Conservation (phyloP, 2,797 vertebrate genomes). For the Notamacropus eugenii region DNA sequence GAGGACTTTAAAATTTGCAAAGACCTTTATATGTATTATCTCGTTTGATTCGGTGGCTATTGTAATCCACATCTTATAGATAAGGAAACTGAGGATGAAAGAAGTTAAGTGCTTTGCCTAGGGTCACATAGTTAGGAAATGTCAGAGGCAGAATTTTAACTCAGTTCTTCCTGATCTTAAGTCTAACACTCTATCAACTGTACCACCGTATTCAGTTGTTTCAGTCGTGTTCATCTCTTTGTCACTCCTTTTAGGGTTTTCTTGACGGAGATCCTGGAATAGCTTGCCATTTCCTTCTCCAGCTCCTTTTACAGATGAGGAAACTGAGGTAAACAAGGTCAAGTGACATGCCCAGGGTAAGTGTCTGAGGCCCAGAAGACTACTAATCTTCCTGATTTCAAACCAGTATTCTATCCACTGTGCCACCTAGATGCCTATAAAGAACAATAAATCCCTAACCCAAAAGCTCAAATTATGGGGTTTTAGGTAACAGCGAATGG, state of each 20-base stretch:
- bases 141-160: not conserved
- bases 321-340: not conserved
- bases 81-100: not conserved
- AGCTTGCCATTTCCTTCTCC: not conserved
- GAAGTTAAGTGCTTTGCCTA: not conserved
- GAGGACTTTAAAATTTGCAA: not conserved
- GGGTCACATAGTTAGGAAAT: not conserved
- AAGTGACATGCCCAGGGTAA: not conserved
- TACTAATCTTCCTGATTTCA: not conserved
- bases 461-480: not conserved
- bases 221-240: not conserved
- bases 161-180: not conserved
- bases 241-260: not conserved
- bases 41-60: not conserved
- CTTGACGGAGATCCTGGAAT: not conserved
- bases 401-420: not conserved
- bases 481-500: not conserved
- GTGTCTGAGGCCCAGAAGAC: not conserved
- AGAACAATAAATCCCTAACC: not conserved
- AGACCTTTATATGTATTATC: not conserved
- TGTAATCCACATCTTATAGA: not conserved
- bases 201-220: not conserved
- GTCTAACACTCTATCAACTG: not conserved
- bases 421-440: not conserved
- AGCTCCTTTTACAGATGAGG: not conserved